Conservation (phyloP, 2,113 vertebrate species). For the Nibea albiflora region DNA sequence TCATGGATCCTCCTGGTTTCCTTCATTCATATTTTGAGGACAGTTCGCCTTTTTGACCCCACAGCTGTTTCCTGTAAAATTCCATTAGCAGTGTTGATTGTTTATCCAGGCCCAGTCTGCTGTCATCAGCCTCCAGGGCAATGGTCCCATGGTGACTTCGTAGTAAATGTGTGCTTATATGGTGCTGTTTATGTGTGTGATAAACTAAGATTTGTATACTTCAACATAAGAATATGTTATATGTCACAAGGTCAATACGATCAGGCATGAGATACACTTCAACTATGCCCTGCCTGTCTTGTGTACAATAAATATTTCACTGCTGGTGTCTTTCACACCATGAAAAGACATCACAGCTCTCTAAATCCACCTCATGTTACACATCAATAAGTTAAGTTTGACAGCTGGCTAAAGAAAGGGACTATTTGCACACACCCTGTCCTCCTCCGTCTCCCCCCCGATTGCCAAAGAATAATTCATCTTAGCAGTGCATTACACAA, state of each 20-base stretch:
- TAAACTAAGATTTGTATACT: neutral
- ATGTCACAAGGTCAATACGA: neutral
- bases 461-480: conserved; percentile 57
- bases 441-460: neutral
- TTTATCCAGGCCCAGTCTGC: conserved; percentile 52
- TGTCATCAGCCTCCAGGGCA: conserved; percentile 39
- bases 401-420: conserved; percentile 44
- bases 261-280: neutral
- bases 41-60: conserved; percentile 49
- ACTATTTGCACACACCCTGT: conserved; percentile 6
- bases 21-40: conserved; percentile 22
- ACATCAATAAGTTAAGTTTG: conserved; percentile 24
- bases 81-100: conserved; percentile 58
- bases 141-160: conserved; percentile 18
- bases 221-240: neutral
- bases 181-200: neutral
- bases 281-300: neutral
- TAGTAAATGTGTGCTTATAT: conserved; percentile 12
- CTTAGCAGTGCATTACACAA: conserved; percentile 30
- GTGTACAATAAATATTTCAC: neutral
- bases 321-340: conserved; percentile 34
- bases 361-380: conserved; percentile 14
- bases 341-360: conserved; percentile 22
- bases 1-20: neutral
- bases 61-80: conserved; percentile 70